Conservation (phyloP, 1,140 invertebrate genomes). For the Pseudomyrmex cubaensis region DNA sequence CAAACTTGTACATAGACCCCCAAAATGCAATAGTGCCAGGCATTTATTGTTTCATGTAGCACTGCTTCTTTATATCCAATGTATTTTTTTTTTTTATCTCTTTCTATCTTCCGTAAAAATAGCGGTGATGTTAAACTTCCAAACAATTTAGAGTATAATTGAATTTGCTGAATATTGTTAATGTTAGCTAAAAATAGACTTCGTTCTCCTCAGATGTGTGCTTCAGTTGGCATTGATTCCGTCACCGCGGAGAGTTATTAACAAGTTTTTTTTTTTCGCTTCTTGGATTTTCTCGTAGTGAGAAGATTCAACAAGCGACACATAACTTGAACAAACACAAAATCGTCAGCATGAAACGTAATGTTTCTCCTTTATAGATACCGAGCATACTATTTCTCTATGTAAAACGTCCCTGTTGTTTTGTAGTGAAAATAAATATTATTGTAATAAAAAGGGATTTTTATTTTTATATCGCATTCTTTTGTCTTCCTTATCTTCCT, state of each 20-base stretch:
- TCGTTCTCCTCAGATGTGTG: constrained; percentile 2
- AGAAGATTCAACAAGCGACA: constrained; percentile 43
- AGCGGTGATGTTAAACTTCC: constrained; percentile 22
- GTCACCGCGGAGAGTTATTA: constrained; percentile 22
- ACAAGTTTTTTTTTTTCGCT: neutral
- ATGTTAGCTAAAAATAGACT: constrained; percentile 2
- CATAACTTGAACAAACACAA: neutral
- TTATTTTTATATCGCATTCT: neutral
- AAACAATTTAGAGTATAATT: constrained; percentile 4
- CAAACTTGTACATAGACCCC: constrained; percentile 78
- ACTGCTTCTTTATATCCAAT: constrained; percentile 20
- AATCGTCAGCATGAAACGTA: constrained; percentile 14
- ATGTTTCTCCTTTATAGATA: constrained; percentile 17
- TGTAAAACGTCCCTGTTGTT: constrained; percentile 80
- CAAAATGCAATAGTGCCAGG: constrained; percentile 71
- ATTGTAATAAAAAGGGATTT: constrained; percentile 76
- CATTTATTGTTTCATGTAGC: constrained; percentile 59
- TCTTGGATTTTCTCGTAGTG: constrained; percentile 22
- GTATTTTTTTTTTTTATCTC: neutral
- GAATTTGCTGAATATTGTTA: neutral
- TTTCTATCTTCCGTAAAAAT: constrained; percentile 11
- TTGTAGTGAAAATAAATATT: constrained; percentile 85
- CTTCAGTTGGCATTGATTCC: neutral
- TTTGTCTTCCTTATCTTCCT: too few species aligned
- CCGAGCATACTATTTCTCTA: constrained; percentile 67